phyloP scores from a whole-genome alignment of 2,113 vertebrate species.

The Phainopepla nitens region DNA sequence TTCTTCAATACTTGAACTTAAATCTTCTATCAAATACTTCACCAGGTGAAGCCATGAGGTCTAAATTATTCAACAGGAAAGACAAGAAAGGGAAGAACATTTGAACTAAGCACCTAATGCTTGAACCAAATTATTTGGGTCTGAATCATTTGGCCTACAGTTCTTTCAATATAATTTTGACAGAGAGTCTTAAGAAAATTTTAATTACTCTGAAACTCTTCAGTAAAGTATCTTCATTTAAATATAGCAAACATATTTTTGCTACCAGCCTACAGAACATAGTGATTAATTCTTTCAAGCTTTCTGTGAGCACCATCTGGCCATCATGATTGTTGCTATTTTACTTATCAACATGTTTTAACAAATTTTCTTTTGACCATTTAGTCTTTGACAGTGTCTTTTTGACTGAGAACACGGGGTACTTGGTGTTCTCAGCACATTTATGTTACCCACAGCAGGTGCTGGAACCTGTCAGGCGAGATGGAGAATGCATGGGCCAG shows the following conservation, averaged over 20 bases:
- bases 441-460: not conserved
- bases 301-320: conserved; percentile 34
- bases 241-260: conserved; percentile 26
- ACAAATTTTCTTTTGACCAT: not conserved
- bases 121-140: not conserved
- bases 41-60: accelerated
- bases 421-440: not conserved
- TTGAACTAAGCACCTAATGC: not conserved
- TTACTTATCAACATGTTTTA: not conserved
- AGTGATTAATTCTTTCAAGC: conserved; percentile 2
- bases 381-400: not conserved
- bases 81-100: not conserved
- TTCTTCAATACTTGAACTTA: not conserved
- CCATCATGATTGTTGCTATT: not conserved
- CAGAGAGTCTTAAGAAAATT: not conserved
- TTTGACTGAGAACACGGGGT: not conserved
- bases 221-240: not conserved
- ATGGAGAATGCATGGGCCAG: not conserved
- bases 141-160: not conserved
- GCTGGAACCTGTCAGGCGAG: not conserved
- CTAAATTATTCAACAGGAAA: not conserved
- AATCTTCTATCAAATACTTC: not conserved
- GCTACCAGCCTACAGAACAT: not conserved
- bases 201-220: not conserved
- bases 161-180: not conserved